Evolutionary conservation across 2,113 vertebrate genomes (phyloP).

Genomic region (Boleophthalmus pectinirostris): DNA sequence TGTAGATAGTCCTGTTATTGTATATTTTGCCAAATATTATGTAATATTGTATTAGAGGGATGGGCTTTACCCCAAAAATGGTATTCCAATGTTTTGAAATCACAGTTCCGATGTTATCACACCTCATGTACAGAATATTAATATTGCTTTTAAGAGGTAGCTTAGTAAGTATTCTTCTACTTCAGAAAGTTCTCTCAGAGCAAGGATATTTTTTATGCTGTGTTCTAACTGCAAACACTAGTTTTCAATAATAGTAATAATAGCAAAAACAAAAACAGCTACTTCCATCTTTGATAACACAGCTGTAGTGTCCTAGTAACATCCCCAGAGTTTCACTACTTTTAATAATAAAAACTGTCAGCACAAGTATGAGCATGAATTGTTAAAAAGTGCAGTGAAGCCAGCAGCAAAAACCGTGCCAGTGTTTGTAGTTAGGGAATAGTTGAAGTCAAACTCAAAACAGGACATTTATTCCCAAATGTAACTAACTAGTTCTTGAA

Average conservation of each 20-base stretch:
- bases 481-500: slow-evolving; percentile 33
- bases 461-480: slow-evolving; percentile 51
- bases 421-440: slow-evolving; percentile 33
- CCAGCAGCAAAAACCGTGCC: slow-evolving; percentile 23
- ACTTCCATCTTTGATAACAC: neutral
- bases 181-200: too few species aligned
- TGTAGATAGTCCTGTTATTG: too few species aligned
- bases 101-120: too few species aligned
- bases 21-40: too few species aligned
- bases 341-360: slow-evolving; percentile 16
- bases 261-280: neutral
- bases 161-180: too few species aligned
- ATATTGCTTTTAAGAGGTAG: too few species aligned
- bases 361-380: slow-evolving; percentile 14
- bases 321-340: neutral
- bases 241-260: neutral
- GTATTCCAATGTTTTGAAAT: too few species aligned
- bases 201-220: neutral
- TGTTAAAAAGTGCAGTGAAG: slow-evolving; percentile 17
- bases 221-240: neutral
- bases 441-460: slow-evolving; percentile 23
- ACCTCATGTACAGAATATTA: neutral
- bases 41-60: too few species aligned
- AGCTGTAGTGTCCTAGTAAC: neutral
- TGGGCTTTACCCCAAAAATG: too few species aligned